These are phyloP conservation scores for Anadara kagoshimensis DNA, from an alignment of 1,140 invertebrate species.

Conservation along the genomic window DNA sequence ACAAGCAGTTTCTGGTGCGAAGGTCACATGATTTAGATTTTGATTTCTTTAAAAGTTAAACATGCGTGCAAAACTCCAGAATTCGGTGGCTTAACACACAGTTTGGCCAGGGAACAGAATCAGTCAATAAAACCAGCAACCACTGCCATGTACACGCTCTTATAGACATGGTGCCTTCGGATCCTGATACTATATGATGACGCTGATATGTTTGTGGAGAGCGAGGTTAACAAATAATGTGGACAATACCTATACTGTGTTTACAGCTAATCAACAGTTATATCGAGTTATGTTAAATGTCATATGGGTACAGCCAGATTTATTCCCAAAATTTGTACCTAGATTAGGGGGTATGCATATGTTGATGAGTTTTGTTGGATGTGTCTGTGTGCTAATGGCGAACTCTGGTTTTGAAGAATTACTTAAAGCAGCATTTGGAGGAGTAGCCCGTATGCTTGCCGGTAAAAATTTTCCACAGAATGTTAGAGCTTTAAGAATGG, in stretches of 20 bases:
- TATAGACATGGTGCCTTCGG: constrained; percentile 42
- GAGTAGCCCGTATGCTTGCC: constrained; percentile 40
- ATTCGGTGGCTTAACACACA: constrained; percentile 23
- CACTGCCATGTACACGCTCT: constrained; percentile 37
- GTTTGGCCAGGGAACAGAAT: not conserved
- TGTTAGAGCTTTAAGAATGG: constrained; percentile 38
- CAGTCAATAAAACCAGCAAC: constrained; percentile 14
- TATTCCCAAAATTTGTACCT: constrained; percentile 32
- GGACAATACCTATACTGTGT: constrained; percentile 32
- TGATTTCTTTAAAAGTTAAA: constrained; percentile 15
- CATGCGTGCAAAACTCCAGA: constrained; percentile 5
- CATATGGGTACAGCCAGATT: constrained; percentile 35
- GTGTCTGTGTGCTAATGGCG: constrained; percentile 42
- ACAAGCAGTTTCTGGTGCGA: constrained; percentile 1
- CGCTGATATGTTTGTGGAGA: constrained; percentile 30
- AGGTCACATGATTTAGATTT: constrained; percentile 29
- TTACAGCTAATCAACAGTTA: constrained; percentile 9
- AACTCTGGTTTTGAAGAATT: constrained; percentile 36
- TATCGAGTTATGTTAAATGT: constrained; percentile 24
- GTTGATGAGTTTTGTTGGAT: constrained; percentile 49
- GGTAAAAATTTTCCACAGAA: constrained; percentile 53
- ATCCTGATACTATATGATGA: constrained; percentile 47
- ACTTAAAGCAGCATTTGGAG: constrained; percentile 36
- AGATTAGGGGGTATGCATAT: constrained; percentile 51
- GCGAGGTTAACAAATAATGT: constrained; percentile 2